Percentiles rank a stretch among this genome's conserved stretches.
These are phyloP conservation scores for Sigmodon hispidus DNA, from an alignment of 2,113 vertebrate species.

Conservation along the genomic window DNA sequence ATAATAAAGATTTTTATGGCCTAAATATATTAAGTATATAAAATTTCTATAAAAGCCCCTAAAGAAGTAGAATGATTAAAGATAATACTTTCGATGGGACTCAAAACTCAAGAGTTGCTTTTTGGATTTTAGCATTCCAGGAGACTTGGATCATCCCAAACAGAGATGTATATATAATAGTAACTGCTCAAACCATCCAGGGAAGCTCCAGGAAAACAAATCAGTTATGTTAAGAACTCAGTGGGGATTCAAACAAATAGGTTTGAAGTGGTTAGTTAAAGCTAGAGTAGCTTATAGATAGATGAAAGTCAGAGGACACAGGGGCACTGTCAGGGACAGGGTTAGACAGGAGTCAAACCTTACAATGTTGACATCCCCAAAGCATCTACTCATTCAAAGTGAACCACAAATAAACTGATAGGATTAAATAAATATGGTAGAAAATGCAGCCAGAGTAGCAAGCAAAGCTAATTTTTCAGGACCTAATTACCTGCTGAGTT, in stretches of 20 bases:
- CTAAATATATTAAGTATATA: neutral
- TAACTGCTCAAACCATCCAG: neutral
- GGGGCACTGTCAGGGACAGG: neutral
- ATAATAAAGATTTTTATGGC: neutral
- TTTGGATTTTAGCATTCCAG: neutral
- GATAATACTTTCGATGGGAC: neutral
- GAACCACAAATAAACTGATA: neutral
- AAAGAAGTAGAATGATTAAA: neutral
- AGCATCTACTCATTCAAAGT: neutral
- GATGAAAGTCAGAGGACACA: neutral
- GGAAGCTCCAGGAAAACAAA: neutral
- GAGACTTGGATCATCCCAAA: neutral
- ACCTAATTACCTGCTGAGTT: slow-evolving; percentile 37
- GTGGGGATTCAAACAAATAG: neutral
- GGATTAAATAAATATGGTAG: neutral
- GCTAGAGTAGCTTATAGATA: neutral
- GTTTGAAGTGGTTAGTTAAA: neutral
- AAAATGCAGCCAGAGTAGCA: slow-evolving; percentile 6
- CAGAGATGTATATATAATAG: neutral
- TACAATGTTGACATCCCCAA: neutral
- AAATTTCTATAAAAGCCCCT: neutral
- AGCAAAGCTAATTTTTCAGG: neutral
- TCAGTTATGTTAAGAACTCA: neutral
- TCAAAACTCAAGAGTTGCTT: neutral
- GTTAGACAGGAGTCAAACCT: neutral